These are phyloP conservation scores for Chloroclystis v-ata DNA, from an alignment of 2,888 invertebrate genomes.

Conservation along the genomic window DNA sequence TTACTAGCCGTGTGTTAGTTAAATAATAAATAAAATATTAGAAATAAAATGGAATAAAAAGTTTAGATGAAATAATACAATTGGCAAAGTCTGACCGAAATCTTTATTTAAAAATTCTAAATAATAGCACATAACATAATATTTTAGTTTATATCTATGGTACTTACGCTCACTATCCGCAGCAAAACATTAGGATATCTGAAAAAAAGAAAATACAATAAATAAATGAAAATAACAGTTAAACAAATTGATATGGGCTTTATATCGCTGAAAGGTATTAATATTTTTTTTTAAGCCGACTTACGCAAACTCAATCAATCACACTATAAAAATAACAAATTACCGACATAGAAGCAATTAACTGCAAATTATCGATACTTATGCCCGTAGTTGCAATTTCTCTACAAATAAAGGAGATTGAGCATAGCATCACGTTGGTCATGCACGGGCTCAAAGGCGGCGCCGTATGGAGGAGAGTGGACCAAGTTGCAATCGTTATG, in stretches of 20 bases:
- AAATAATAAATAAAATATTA: no score
- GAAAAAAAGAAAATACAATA: slow-evolving; percentile 33
- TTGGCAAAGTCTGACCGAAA: no score
- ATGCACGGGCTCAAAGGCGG: slow-evolving; percentile 17
- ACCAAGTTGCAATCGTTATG: background rate
- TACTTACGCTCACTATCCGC: slow-evolving; percentile 46
- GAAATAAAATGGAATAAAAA: no score
- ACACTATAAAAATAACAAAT: background rate
- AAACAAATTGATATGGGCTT: background rate
- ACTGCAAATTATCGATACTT: slow-evolving; percentile 1
- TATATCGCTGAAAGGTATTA: no score
- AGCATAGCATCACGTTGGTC: no score
- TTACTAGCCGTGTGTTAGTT: no score
- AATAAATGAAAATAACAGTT: background rate
- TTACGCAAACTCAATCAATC: no score
- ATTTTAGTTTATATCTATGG: no score
- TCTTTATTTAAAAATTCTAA: no score
- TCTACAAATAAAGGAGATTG: background rate
- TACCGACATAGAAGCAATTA: background rate
- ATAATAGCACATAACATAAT: no score
- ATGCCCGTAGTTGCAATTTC: background rate
- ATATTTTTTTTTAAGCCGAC: no score
- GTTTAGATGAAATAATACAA: no score
- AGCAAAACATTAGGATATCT: slow-evolving; percentile 46
- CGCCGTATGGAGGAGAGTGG: slow-evolving; percentile 4